Percentiles rank a stretch among this genome's conserved stretches.
Conservation (phyloP, 2,113 vertebrate species). For the Drymodes brunneopygia region DNA sequence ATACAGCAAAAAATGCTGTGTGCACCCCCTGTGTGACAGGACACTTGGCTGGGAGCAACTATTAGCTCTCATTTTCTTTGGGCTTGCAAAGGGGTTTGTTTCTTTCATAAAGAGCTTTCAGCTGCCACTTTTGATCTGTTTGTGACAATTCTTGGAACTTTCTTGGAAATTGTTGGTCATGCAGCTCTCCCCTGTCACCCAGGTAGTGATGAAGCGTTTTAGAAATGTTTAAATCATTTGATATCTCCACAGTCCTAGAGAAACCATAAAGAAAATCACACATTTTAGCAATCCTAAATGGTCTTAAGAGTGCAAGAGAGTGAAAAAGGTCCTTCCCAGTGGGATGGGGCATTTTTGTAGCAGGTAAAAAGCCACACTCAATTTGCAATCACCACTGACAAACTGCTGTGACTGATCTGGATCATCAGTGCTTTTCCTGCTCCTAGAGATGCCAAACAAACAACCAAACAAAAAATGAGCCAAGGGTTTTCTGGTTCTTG, state of each 20-base stretch:
- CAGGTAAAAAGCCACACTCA: background rate
- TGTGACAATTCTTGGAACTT: background rate
- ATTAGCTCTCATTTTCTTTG: background rate
- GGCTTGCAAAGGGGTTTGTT: background rate
- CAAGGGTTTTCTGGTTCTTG: background rate
- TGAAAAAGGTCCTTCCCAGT: background rate
- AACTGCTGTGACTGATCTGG: background rate
- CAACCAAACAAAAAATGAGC: background rate
- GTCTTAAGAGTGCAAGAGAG: background rate
- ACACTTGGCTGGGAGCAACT: constrained; percentile 4
- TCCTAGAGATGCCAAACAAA: background rate
- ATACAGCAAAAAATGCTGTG: constrained; percentile 27
- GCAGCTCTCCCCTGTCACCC: background rate
- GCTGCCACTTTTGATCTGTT: background rate
- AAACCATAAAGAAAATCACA: background rate
- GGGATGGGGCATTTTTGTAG: background rate
- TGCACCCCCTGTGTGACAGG: background rate
- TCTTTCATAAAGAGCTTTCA: background rate
- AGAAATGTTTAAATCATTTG: background rate
- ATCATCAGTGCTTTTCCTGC: background rate
- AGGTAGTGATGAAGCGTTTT: background rate
- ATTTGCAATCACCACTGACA: background rate
- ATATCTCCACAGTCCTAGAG: background rate
- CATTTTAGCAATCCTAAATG: background rate
- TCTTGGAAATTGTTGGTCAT: background rate